phyloP scores from a whole-genome alignment of 2,888 invertebrate species.

The Druceiella hillmani region DNA sequence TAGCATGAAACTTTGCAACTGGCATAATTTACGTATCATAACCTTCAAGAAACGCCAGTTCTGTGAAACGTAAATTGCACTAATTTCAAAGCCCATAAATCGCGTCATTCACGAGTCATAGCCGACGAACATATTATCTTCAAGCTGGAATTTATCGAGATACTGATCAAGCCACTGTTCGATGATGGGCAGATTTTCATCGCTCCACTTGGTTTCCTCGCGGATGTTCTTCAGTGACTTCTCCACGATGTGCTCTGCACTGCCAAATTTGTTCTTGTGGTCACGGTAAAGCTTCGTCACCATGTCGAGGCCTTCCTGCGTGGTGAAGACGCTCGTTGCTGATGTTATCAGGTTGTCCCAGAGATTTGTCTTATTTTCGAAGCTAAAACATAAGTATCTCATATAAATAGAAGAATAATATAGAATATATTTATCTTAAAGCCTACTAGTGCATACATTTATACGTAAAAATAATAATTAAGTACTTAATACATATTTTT shows the following conservation, averaged over 20 bases:
- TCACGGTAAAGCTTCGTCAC: slow-evolving; percentile 60
- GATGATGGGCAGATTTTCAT: slow-evolving; percentile 68
- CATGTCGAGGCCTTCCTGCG: slow-evolving; percentile 65
- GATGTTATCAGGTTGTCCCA: slow-evolving; percentile 73
- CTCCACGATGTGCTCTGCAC: slow-evolving; percentile 67
- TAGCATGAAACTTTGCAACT: too few species aligned
- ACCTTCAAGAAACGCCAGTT: too few species aligned
- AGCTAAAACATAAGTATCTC: slow-evolving; percentile 53
- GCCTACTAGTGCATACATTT: too few species aligned
- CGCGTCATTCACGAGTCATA: too few species aligned
- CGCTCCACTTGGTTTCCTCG: slow-evolving; percentile 72
- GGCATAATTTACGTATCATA: too few species aligned
- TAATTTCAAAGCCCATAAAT: too few species aligned
- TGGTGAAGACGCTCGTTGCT: slow-evolving; percentile 70
- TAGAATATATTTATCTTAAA: too few species aligned
- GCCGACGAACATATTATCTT: slow-evolving; percentile 30
- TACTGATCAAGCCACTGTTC: slow-evolving; percentile 64
- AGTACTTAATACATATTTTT: too few species aligned
- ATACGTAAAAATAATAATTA: too few species aligned
- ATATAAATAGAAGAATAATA: too few species aligned
- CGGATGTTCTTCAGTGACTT: slow-evolving; percentile 67
- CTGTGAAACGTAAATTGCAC: too few species aligned
- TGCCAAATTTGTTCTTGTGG: slow-evolving; percentile 63
- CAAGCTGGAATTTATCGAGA: slow-evolving; percentile 31
- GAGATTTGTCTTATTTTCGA: slow-evolving; percentile 61